These are phyloP conservation scores for Natator depressus DNA, from an alignment of 2,113 vertebrate genomes.

Conservation along the genomic window DNA sequence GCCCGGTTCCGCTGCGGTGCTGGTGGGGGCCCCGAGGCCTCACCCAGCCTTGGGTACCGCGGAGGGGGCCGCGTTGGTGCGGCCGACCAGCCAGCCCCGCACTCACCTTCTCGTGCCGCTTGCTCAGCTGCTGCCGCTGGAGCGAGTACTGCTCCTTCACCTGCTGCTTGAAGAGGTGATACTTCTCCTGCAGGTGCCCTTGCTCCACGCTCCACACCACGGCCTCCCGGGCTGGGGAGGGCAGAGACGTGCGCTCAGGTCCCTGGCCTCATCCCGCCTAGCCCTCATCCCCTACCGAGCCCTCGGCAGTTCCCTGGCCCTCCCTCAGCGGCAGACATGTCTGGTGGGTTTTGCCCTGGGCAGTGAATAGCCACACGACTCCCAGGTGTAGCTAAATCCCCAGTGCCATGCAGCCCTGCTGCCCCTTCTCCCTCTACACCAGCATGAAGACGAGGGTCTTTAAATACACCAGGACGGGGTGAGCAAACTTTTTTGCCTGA, in stretches of 20 bases:
- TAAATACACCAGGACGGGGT: neutral
- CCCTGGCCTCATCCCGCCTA: neutral
- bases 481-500: too few species aligned
- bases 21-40: neutral
- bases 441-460: neutral
- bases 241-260: neutral
- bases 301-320: neutral
- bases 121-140: constrained; percentile 76
- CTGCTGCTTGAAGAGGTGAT: constrained; percentile 80
- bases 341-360: too few species aligned
- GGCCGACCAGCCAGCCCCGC: fast-evolving
- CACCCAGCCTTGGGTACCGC: neutral
- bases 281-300: neutral
- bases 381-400: neutral
- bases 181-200: constrained; percentile 79
- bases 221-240: constrained; percentile 71
- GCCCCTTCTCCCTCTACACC: neutral
- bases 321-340: neutral
- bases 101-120: constrained; percentile 77
- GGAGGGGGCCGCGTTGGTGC: neutral
- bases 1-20: too few species aligned
- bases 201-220: constrained; percentile 79
- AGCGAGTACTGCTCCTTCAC: constrained; percentile 75
- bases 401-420: neutral
- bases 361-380: neutral